Evolutionary conservation across 1,140 invertebrate genomes (phyloP), one percentile per base, ranked within the genome.

Genomic region (Anagrus nilaparvatae): DNA sequence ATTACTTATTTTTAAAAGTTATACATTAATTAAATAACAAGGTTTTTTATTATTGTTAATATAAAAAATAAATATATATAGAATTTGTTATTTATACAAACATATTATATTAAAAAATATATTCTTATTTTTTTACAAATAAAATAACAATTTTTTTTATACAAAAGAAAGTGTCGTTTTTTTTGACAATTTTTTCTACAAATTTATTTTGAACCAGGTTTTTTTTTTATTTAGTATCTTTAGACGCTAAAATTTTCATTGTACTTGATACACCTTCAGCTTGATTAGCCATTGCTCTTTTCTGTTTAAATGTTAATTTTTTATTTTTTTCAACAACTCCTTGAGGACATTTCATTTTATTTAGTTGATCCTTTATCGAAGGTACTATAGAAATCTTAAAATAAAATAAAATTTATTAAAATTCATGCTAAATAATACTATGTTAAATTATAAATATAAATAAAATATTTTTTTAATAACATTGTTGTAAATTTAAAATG

Each of bases 381-480:
- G 63, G 59, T 44, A 67, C 53, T 43, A 70, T 67, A 18, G 51
- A 55, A 40, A 69, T 62, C 68, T 70, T 53, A 24, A 63, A 61
- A 45, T 49, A 30, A 52, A 48, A 44, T 49, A 50, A 46, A 30
- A 44, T 40, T 24, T 13, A 44, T 29, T 37, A 25, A 46, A 17
- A 40, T 30, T 30, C 28, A 25, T 25, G 5, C 24, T 25, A 25
- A 12, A 25, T 7, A 25, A 25, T 12, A 25, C 12, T 25, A 7
- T 25, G 6, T 8, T 25, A 5, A 16, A 3, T 9, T 21, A 6
- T 7, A 8, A 20, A 20, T 34, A 20, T 17, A 8, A 3, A 34
- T 20, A 21, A 17, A 38, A 35, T 32, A 40, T 32, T 37, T 25
- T 43, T 20, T 23, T 6, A 24, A 32, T 24, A 25, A 31, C 20